These are phyloP conservation scores for Pristionchus mayeri DNA, from an alignment of 2,888 invertebrate genomes.

Conservation along the genomic window DNA sequence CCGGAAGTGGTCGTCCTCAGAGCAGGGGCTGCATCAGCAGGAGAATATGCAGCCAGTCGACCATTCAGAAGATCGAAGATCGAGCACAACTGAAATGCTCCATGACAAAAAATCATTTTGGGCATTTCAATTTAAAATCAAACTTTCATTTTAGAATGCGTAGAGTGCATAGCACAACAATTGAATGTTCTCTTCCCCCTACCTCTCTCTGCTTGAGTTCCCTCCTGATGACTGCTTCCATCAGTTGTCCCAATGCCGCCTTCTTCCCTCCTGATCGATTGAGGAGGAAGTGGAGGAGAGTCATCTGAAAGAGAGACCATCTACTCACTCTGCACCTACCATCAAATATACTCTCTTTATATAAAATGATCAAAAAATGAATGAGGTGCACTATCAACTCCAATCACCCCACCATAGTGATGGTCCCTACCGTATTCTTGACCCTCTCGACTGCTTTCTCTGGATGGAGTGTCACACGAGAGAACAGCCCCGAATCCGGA, in stretches of 20 bases:
- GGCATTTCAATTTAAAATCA: neutral
- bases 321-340: too few species aligned
- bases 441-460: neutral
- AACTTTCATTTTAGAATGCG: too few species aligned
- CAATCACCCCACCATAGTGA: neutral
- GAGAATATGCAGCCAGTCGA: constrained; percentile 5
- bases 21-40: neutral
- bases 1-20: neutral
- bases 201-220: constrained; percentile 32
- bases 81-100: constrained; percentile 20
- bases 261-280: constrained; percentile 39
- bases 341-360: too few species aligned
- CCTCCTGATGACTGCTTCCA: constrained; percentile 12
- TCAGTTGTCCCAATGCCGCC: constrained; percentile 8
- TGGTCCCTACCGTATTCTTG: constrained; percentile 45
- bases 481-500: constrained; percentile 45
- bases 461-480: neutral
- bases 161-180: too few species aligned
- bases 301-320: constrained; percentile 16
- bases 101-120: too few species aligned
- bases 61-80: constrained; percentile 35
- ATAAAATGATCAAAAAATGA: too few species aligned
- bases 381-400: too few species aligned
- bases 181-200: too few species aligned
- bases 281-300: constrained; percentile 35